Conservation (phyloP, 1,140 invertebrate genomes). For the Epicauta chinensis region DNA sequence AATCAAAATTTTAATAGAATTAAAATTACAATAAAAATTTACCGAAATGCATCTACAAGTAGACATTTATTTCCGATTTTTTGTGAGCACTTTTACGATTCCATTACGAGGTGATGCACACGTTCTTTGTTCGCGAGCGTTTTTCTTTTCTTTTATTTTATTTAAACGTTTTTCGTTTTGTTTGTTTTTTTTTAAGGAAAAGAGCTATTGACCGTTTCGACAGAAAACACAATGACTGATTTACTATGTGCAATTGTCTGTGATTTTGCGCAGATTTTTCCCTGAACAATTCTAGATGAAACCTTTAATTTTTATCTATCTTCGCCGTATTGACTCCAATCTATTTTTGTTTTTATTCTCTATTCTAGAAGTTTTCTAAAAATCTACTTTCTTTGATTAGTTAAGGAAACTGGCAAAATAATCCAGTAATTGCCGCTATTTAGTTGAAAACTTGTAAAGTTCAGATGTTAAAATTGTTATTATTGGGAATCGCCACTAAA, state of each 20-base stretch:
- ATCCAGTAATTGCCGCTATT: no score
- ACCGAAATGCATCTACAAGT: no score
- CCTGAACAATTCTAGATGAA: conserved; percentile 13
- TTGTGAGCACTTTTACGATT: background rate
- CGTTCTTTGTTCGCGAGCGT: conserved; percentile 12
- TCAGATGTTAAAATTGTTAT: no score
- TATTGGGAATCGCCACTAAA: no score
- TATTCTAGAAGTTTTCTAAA: no score
- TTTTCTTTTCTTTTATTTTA: background rate
- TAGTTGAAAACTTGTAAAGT: no score
- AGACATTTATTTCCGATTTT: background rate
- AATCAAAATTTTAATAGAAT: no score
- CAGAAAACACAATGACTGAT: conserved; percentile 20
- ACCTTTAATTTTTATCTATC: conserved; percentile 16
- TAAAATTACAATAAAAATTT: no score
- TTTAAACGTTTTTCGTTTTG: no score
- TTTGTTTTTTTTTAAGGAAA: conserved; percentile 1
- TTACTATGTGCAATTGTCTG: conserved; percentile 19
- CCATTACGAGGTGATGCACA: conserved; percentile 14
- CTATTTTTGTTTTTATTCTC: no score
- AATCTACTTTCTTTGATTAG: no score
- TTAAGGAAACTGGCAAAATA: no score
- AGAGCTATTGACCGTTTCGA: conserved; percentile 19
- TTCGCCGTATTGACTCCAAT: background rate
- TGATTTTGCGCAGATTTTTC: conserved; percentile 13